A percentile compares a stretch with the other conserved stretches of the same genome.
Conservation (phyloP, 2,113 vertebrate genomes). For the Sminthopsis crassicaudata region DNA sequence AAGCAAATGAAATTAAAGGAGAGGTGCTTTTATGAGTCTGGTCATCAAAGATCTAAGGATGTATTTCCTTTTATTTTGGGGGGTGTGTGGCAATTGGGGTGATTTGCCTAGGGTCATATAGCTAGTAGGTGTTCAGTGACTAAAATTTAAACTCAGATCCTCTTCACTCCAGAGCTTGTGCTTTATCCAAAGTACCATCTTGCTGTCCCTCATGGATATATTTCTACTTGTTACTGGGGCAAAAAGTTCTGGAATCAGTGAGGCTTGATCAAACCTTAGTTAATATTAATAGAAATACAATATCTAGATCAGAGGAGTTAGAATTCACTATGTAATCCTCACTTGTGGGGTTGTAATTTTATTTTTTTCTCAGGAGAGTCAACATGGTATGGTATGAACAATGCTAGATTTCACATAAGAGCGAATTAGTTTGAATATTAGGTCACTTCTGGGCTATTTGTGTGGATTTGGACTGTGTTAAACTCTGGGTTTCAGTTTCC, state of each 20-base stretch:
- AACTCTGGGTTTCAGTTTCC: neutral
- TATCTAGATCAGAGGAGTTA: neutral
- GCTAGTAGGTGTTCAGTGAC: too few relatives aligned
- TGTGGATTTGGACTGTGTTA: neutral
- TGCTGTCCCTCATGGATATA: neutral
- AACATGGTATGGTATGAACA: neutral
- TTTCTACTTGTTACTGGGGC: neutral
- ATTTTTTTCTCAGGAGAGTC: neutral
- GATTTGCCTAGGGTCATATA: too few relatives aligned
- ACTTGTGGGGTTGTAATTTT: neutral
- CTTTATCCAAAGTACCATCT: too few relatives aligned
- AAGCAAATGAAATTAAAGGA: neutral
- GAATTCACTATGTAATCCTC: neutral
- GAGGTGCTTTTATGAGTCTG: neutral
- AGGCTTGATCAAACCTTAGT: neutral
- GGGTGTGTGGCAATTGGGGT: too few relatives aligned
- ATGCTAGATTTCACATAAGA: neutral
- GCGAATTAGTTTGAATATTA: neutral
- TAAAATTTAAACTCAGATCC: too few relatives aligned
- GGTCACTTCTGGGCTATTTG: neutral
- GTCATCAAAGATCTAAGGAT: neutral
- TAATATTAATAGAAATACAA: neutral
- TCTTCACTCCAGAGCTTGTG: too few relatives aligned
- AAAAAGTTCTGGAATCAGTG: neutral
- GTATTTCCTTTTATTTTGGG: too few relatives aligned